Percentiles rank a stretch among this genome's conserved stretches.
Conservation (phyloP, 2,797 vertebrate species). For the Amniataba percoides region DNA sequence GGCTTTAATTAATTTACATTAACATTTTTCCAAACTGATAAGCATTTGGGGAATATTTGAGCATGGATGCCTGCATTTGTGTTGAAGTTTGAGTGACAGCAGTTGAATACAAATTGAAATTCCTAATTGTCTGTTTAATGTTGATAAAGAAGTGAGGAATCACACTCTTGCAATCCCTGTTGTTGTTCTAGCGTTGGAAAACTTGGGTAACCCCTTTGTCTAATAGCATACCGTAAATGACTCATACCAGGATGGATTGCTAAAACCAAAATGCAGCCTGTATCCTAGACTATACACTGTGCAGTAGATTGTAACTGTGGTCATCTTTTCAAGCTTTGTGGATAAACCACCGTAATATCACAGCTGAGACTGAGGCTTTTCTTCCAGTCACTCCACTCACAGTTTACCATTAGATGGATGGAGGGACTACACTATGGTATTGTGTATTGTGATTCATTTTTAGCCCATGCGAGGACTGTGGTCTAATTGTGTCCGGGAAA, state of each 20-base stretch:
- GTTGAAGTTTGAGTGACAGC: background rate
- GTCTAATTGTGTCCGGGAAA: conserved; percentile 83
- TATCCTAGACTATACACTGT: conserved; percentile 72
- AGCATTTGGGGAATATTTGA: background rate
- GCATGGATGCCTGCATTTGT: background rate
- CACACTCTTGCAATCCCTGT: conserved; percentile 39
- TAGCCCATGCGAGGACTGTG: conserved; percentile 74
- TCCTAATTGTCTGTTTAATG: background rate
- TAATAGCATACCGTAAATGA: conserved; percentile 77
- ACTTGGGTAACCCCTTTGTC: conserved; percentile 59
- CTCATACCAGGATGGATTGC: conserved; percentile 67
- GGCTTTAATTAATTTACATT: conserved; percentile 12
- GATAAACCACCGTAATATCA: conserved; percentile 78
- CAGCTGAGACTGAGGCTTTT: conserved; percentile 80
- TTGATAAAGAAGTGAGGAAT: conserved; percentile 27
- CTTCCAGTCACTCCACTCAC: conserved; percentile 82
- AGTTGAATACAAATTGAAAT: background rate
- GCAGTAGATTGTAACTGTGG: conserved; percentile 74
- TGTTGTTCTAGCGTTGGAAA: conserved; percentile 60
- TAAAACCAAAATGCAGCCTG: conserved; percentile 70
- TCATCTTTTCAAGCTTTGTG: conserved; percentile 72
- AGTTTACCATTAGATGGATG: conserved; percentile 78
- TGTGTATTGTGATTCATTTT: conserved; percentile 82
- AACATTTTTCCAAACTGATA: conserved; percentile 17
- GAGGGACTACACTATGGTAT: conserved; percentile 72